Evolutionary conservation across 2,888 invertebrate genomes (phyloP).

Genomic region (Chorisops tibialis): DNA sequence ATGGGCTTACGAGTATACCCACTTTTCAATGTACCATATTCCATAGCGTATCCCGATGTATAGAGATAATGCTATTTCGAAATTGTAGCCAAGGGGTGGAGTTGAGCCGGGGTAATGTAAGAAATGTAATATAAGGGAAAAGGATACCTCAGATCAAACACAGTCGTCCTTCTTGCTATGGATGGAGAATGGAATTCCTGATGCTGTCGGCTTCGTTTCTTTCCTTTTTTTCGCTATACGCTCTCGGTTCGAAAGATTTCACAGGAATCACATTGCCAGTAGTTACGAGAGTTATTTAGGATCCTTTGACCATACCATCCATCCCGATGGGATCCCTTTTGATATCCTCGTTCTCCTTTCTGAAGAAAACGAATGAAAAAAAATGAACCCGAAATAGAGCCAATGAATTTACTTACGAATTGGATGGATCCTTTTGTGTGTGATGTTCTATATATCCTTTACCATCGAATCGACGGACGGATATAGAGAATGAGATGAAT

Average conservation of each 20-base stretch:
- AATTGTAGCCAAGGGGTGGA: conserved; percentile 6
- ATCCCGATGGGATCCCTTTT: conserved; percentile 26
- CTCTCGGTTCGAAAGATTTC: conserved; percentile 21
- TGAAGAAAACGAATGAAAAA: conserved; percentile 10
- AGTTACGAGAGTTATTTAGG: conserved; percentile 32
- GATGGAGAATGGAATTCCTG: conserved; percentile 29
- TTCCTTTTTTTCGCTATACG: conserved; percentile 1
- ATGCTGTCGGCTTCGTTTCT: background rate
- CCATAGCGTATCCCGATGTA: conserved; percentile 25
- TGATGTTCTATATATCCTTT: background rate
- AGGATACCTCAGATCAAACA: conserved; percentile 33
- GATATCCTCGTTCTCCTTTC: conserved; percentile 15
- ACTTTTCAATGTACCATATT: background rate
- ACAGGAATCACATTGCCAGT: conserved; percentile 27
- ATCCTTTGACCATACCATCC: conserved; percentile 32
- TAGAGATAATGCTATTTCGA: conserved; percentile 30
- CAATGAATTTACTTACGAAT: conserved; percentile 30
- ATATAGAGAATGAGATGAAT: no score
- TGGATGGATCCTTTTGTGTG: conserved; percentile 23
- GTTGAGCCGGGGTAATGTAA: conserved; percentile 9
- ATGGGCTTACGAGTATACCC: conserved; percentile 22
- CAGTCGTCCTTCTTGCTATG: conserved; percentile 17
- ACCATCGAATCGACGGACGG: no score
- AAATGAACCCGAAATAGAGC: conserved; percentile 28
- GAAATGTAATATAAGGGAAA: conserved; percentile 21